phyloP scores from a whole-genome alignment of 2,888 invertebrate species.

The Ferdinandea cuprea region DNA sequence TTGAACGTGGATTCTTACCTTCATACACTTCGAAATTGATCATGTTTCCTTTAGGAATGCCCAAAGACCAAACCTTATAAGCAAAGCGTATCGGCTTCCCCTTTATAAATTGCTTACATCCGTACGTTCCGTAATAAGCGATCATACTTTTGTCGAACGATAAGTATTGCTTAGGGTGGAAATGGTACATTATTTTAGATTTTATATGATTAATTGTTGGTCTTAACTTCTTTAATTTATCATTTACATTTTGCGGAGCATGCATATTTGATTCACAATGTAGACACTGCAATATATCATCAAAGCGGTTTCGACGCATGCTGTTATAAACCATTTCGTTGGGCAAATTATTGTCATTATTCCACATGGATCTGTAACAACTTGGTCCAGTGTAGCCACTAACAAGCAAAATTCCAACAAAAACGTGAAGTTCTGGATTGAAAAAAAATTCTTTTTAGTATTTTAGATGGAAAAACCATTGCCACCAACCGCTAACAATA shows the following conservation, averaged over 20 bases:
- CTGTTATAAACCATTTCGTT: too few relatives aligned
- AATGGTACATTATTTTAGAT: too few relatives aligned
- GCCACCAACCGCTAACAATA: constrained; percentile 7
- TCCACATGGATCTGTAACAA: too few relatives aligned
- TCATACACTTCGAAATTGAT: too few relatives aligned
- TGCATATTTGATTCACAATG: constrained; percentile 18
- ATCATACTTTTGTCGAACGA: too few relatives aligned
- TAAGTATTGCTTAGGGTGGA: too few relatives aligned
- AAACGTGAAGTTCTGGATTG: constrained; percentile 16
- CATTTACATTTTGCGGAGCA: constrained; percentile 1
- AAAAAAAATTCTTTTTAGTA: neutral
- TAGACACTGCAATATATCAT: constrained; percentile 16
- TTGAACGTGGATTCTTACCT: neutral
- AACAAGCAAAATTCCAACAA: too few relatives aligned
- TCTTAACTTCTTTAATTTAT: constrained; percentile 12
- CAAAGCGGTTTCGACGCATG: constrained; percentile 37
- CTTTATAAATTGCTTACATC: too few relatives aligned
- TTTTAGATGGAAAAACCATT: neutral
- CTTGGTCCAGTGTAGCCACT: too few relatives aligned
- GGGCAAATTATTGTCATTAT: too few relatives aligned
- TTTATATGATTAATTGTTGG: too few relatives aligned
- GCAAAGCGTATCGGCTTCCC: constrained; percentile 27
- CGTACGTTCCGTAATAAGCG: too few relatives aligned
- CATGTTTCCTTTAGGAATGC: constrained; percentile 63
- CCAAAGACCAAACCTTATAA: constrained; percentile 76